Evolutionary conservation across 2,888 invertebrate genomes (phyloP).

Genomic region (Dinocampus coccinellae): DNA sequence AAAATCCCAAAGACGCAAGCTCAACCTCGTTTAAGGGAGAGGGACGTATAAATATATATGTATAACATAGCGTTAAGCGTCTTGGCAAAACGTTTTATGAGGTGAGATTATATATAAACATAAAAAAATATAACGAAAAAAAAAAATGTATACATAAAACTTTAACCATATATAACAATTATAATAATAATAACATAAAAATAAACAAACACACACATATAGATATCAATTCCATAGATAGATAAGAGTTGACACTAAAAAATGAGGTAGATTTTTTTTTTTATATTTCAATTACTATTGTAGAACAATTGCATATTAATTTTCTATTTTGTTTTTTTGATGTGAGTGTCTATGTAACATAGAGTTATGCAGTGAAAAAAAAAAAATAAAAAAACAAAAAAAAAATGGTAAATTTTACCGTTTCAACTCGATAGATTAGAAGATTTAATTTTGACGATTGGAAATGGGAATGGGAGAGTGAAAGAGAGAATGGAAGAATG

Average conservation of each 20-base stretch:
- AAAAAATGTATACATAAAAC: neutral
- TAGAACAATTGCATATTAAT: neutral
- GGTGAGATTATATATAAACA: conserved; percentile 27
- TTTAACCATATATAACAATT: neutral
- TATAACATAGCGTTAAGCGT: conserved; percentile 39
- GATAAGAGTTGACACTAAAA: neutral
- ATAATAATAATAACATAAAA: neutral
- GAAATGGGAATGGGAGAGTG: neutral
- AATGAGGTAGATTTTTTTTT: neutral
- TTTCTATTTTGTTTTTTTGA: too few relatives aligned
- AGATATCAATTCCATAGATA: too few relatives aligned
- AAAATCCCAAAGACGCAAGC: conserved; percentile 36
- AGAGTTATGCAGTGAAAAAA: neutral
- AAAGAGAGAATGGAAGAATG: neutral
- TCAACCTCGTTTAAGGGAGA: conserved; percentile 34
- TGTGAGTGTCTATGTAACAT: too few relatives aligned
- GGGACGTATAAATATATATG: neutral
- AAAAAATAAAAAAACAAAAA: conserved; percentile 31
- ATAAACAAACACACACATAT: neutral
- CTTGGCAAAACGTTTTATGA: conserved; percentile 43
- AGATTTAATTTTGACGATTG: conserved; percentile 47
- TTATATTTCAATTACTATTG: neutral
- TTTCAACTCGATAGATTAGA: conserved; percentile 51
- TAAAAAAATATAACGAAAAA: conserved; percentile 26
- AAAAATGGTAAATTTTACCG: conserved; percentile 49